Percentiles rank a stretch among this genome's conserved stretches.
Conservation (phyloP, 2,797 vertebrate genomes). For the Pseudochromis fuscus region DNA sequence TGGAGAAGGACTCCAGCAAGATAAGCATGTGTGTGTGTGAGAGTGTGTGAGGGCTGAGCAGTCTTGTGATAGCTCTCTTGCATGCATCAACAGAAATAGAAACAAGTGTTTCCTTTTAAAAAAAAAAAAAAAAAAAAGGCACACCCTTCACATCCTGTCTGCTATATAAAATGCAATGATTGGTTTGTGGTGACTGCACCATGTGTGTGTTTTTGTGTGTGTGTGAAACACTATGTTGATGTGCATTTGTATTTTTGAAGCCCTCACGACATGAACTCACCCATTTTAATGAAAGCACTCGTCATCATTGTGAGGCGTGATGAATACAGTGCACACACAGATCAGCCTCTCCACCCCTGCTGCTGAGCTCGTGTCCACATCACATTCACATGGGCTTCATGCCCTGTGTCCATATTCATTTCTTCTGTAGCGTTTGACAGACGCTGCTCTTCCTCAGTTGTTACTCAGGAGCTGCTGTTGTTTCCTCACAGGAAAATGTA, state of each 20-base stretch:
- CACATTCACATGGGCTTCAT: background rate
- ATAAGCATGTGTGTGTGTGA: too few relatives aligned
- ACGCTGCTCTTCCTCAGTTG: constrained; percentile 1
- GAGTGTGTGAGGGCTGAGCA: constrained; percentile 56
- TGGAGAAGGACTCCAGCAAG: constrained; percentile 50
- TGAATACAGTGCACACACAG: background rate
- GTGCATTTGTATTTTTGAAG: background rate
- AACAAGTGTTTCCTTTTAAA: background rate
- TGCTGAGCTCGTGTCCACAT: background rate
- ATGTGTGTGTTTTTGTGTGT: too few relatives aligned
- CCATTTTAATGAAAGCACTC: constrained; percentile 8
- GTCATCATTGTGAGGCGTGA: constrained; percentile 7
- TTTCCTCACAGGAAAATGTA: background rate
- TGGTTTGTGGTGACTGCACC: background rate
- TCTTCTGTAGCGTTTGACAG: background rate
- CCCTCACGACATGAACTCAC: constrained; percentile 36
- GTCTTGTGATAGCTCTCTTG: constrained; percentile 19
- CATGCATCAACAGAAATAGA: constrained; percentile 20
- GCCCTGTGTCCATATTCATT: constrained; percentile 4
- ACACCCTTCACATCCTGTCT: constrained; percentile 27
- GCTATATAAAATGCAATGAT: background rate
- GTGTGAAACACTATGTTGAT: background rate
- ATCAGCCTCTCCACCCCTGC: background rate
- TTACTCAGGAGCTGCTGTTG: background rate
- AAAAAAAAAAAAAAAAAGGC: background rate